A percentile compares a stretch with the other conserved stretches of the same genome.
These are phyloP conservation scores for Trichonephila clavipes DNA, from an alignment of 1,140 invertebrate species.

Conservation along the genomic window DNA sequence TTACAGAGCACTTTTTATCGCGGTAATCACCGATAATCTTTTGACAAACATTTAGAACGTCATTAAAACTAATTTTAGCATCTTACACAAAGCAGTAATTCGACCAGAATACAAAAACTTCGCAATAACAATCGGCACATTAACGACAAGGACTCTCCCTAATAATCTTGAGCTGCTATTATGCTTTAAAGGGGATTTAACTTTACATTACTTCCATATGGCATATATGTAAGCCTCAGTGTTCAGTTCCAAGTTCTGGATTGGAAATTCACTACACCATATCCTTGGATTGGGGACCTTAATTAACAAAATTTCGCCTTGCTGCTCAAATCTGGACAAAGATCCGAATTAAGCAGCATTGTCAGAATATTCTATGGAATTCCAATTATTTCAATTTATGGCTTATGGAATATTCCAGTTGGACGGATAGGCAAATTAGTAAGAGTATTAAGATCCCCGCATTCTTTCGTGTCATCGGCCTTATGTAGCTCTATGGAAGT, in stretches of 20 bases:
- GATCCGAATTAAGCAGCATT: neutral
- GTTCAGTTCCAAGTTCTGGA: neutral
- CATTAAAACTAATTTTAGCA: too few relatives aligned
- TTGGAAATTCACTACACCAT: neutral
- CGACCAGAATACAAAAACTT: too few relatives aligned
- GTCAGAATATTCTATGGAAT: neutral
- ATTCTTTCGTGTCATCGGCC: neutral
- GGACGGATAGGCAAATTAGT: neutral
- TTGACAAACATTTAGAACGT: too few relatives aligned
- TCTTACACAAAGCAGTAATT: too few relatives aligned
- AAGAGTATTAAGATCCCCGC: neutral
- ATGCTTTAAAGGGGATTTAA: neutral
- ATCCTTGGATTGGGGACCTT: neutral
- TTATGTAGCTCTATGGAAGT: neutral
- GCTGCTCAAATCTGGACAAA: neutral
- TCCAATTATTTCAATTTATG: slow-evolving; percentile 13
- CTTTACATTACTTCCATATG: neutral
- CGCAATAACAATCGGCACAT: neutral
- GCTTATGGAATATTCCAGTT: neutral
- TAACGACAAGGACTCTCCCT: neutral
- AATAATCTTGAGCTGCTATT: neutral
- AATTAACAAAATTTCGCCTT: neutral
- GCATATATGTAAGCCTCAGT: neutral
- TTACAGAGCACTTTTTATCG: too few relatives aligned
- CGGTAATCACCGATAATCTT: too few relatives aligned